phyloP scores from a whole-genome alignment of 1,140 invertebrate genomes.

The Helicoverpa zea region DNA sequence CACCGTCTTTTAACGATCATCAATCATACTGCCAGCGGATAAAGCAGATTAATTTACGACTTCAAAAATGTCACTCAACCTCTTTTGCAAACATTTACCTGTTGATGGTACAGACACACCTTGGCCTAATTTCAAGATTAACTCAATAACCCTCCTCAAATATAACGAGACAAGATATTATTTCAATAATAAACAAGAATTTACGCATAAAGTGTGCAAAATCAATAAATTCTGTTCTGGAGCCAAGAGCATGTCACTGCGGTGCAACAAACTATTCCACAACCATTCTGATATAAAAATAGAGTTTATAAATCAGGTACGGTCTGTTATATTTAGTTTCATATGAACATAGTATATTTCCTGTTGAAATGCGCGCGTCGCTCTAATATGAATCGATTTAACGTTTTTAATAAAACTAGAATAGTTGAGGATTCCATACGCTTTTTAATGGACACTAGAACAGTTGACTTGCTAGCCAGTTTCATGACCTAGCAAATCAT shows the following conservation, averaged over 20 bases:
- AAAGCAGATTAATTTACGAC: neutral
- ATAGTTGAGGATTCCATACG: neutral
- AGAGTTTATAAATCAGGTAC: constrained; percentile 44
- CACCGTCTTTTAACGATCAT: neutral
- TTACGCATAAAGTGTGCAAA: constrained; percentile 33
- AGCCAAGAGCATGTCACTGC: constrained; percentile 52
- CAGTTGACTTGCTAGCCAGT: neutral
- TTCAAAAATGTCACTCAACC: too few species aligned
- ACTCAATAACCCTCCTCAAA: constrained; percentile 29
- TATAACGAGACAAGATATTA: constrained; percentile 38
- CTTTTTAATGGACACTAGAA: neutral
- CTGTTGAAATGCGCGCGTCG: constrained; percentile 20
- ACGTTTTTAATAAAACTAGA: constrained; percentile 19
- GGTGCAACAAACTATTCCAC: constrained; percentile 47
- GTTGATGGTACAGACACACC: neutral
- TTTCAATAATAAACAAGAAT: constrained; percentile 14
- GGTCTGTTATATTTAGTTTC: constrained; percentile 29
- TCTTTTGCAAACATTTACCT: constrained; percentile 30
- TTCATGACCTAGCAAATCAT: too few species aligned
- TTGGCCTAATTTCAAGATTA: constrained; percentile 27
- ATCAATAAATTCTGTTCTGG: constrained; percentile 49
- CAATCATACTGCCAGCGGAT: constrained; percentile 4
- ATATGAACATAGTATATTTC: constrained; percentile 34
- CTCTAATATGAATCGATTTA: constrained; percentile 9
- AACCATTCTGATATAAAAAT: constrained; percentile 56